Evolutionary conservation across 2,113 vertebrate species (phyloP), one percentile per base, ranked within the genome.

Genomic region (Ramphastos sulfuratus): DNA sequence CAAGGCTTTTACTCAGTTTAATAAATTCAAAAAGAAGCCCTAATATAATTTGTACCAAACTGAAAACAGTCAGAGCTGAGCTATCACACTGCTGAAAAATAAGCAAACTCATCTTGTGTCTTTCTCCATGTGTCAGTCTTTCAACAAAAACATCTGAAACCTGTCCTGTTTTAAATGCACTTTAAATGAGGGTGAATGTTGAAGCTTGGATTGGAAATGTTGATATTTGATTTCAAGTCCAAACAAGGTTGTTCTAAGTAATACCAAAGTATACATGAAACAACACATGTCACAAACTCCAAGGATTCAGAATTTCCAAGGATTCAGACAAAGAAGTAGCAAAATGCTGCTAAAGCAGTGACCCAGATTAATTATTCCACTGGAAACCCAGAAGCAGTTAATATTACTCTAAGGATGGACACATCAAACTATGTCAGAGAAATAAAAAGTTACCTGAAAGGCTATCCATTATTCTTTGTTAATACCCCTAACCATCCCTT

Each of bases 281-380:
- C 28, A 90, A 42, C 25, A 70, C 0, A 0, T 33, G 44, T 39
- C 67, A 85, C 76, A 75, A 71, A 59, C 37, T 91, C 67, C 65
- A 85, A 85, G 69, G 82, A 37, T n/a, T n/a, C n/a, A n/a, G n/a
- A 93, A 78, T 64, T 89, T 88, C 54, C 88, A 92, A 55, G 56
- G 50, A 69, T 21, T 82, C 55, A 79, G 83, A 82, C 65, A 91
- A n/a, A 48, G 39, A 64, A 85, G 84, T 76, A 89, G 58, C 28
- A 86, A 85, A 92, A 81, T 18, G 21, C 63, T 82, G 74, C 80
- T 93, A 71, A 44, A 70, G 3, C 10, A 81, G 11, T 85, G 31
- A 90, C 44, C 30, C 58, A 86, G 90, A 94, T 87, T 89, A 90
- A 96, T 65, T 78, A 80, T 94, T 94, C 37, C 85, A 90, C 37